A percentile compares a stretch with the other conserved stretches of the same genome.
phyloP scores from a whole-genome alignment of 2,113 vertebrate species.

The Laticauda colubrina region DNA sequence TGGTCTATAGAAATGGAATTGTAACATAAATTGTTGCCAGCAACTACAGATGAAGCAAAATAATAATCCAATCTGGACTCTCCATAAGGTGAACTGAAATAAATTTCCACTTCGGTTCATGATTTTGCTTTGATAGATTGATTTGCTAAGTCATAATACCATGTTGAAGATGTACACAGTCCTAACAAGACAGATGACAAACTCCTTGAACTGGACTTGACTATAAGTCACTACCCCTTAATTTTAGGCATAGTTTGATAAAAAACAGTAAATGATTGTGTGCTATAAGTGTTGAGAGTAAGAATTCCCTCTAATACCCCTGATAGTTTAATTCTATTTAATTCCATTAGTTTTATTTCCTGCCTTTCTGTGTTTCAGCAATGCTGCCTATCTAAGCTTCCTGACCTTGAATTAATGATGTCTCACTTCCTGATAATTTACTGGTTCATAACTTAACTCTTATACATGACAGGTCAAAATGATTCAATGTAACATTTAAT shows the following conservation, averaged over 20 bases:
- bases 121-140: not conserved
- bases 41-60: not conserved
- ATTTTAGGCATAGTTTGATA: not conserved
- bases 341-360: not conserved
- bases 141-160: not conserved
- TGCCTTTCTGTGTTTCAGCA: not conserved
- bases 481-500: not conserved
- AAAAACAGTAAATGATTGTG: not conserved
- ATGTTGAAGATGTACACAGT: not conserved
- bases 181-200: not conserved
- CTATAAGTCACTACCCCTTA: not conserved
- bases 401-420: not conserved
- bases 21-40: not conserved
- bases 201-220: not conserved
- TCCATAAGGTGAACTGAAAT: not conserved
- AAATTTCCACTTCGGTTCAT: not conserved
- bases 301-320: not conserved
- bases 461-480: not conserved
- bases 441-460: not conserved
- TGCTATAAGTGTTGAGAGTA: not conserved
- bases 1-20: not conserved
- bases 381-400: not conserved
- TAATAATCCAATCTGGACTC: not conserved
- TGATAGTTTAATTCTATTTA: not conserved
- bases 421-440: not conserved